Conservation (phyloP, 2,113 vertebrate species). For the Anser cygnoides region DNA sequence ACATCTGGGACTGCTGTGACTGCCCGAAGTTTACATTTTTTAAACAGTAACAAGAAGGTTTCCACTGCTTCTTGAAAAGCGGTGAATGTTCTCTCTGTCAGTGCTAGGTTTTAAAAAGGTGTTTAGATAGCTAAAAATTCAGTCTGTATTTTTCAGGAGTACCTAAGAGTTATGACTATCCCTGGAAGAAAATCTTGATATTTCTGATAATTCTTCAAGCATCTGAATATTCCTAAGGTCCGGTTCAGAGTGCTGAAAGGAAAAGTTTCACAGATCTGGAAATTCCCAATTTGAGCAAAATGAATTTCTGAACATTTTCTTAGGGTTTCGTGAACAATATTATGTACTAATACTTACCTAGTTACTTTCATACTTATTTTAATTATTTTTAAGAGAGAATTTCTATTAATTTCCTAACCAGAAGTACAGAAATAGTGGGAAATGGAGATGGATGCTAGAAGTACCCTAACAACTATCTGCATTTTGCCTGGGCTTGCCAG, state of each 20-base stretch:
- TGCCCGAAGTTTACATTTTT: neutral
- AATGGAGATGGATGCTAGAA: neutral
- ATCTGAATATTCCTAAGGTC: neutral
- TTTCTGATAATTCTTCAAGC: neutral
- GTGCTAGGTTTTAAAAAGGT: neutral
- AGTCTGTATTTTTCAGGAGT: neutral
- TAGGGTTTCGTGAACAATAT: neutral
- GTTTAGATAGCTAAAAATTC: neutral
- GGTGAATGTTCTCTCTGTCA: neutral
- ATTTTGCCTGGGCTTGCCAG: neutral
- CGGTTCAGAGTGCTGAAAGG: neutral
- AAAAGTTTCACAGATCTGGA: neutral
- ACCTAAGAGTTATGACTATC: neutral
- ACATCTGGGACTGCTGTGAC: neutral
- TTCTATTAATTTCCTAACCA: neutral
- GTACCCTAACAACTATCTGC: neutral
- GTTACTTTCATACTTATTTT: neutral
- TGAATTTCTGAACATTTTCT: neutral
- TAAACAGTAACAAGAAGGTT: neutral
- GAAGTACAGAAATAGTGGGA: neutral
- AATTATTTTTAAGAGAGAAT: neutral
- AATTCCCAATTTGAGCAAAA: neutral
- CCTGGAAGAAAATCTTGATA: neutral
- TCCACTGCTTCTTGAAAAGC: neutral
- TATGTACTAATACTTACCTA: neutral